These are phyloP conservation scores for Chirona hameri DNA, from an alignment of 2,888 invertebrate species.

Conservation along the genomic window DNA sequence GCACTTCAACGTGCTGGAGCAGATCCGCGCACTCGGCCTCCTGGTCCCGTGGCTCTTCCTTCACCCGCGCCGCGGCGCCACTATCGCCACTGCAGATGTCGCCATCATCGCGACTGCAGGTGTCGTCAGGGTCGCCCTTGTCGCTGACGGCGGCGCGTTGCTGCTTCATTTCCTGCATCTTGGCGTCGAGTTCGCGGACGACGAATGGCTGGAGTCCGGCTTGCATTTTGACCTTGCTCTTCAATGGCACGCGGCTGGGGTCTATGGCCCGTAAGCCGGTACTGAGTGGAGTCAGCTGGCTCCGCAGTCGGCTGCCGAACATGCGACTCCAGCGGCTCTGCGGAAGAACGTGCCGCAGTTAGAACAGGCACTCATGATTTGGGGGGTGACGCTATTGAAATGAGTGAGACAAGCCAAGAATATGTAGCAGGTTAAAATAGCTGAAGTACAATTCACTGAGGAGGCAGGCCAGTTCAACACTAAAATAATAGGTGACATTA, in stretches of 20 bases:
- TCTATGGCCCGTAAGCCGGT: neutral
- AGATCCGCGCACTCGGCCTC: constrained; percentile 41
- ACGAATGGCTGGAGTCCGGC: constrained; percentile 24
- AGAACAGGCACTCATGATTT: no score
- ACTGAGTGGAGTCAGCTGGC: constrained; percentile 7
- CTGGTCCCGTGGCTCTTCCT: neutral
- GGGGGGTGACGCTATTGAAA: no score
- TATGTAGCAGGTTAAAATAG: no score
- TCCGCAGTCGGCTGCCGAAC: neutral
- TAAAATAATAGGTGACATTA: no score
- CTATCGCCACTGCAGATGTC: neutral
- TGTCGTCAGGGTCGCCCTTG: neutral
- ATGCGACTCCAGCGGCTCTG: constrained; percentile 23
- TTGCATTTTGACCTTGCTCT: constrained; percentile 13
- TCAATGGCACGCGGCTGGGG: constrained; percentile 2
- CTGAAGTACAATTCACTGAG: no score
- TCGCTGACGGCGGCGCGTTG: neutral
- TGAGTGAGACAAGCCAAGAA: no score
- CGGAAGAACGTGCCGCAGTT: no score
- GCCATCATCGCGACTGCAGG: neutral
- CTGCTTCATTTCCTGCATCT: neutral
- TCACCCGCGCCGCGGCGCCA: neutral
- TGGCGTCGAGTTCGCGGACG: constrained; percentile 2
- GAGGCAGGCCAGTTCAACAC: no score
- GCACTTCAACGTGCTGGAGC: constrained; percentile 45